A percentile compares a stretch with the other conserved stretches of the same genome.
These are phyloP conservation scores for Tamias sibiricus DNA, from an alignment of 2,113 vertebrate genomes.

Conservation along the genomic window DNA sequence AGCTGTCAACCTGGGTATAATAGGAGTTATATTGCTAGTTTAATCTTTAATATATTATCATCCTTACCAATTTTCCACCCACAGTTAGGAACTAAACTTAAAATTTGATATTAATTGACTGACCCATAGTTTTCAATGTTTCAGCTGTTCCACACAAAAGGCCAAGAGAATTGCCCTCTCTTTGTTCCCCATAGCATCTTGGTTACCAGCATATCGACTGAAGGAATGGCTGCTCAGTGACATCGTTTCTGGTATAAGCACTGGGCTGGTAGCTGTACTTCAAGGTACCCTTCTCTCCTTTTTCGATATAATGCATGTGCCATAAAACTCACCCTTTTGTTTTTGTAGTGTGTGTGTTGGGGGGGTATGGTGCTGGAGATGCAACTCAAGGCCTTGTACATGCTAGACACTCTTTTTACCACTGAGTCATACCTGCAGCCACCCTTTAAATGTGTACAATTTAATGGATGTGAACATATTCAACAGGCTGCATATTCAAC, in stretches of 20 bases:
- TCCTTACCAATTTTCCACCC: not conserved
- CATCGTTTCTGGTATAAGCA: constrained; percentile 95
- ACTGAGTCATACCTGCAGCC: not conserved
- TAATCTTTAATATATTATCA: constrained; percentile 15
- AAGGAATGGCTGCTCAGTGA: constrained; percentile 95
- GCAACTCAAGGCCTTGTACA: not conserved
- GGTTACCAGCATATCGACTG: constrained; percentile 92
- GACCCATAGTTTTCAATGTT: constrained; percentile 69
- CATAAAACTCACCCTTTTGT: not conserved
- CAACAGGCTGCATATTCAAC: not conserved
- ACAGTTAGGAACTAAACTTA: not conserved
- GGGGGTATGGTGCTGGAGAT: not conserved
- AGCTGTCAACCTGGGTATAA: not conserved
- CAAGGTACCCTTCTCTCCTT: constrained; percentile 90
- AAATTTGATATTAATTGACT: not conserved
- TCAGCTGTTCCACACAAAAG: constrained; percentile 91
- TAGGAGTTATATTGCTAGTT: not conserved
- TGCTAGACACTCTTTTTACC: not conserved
- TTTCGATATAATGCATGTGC: not conserved
- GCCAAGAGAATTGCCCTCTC: constrained; percentile 88
- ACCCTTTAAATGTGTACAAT: not conserved
- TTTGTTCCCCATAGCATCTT: constrained; percentile 92
- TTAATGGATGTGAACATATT: not conserved
- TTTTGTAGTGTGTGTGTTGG: not conserved
- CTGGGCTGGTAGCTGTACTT: constrained; percentile 95